phyloP scores from a whole-genome alignment of 2,797 vertebrate species.

The Rhinella marina region DNA sequence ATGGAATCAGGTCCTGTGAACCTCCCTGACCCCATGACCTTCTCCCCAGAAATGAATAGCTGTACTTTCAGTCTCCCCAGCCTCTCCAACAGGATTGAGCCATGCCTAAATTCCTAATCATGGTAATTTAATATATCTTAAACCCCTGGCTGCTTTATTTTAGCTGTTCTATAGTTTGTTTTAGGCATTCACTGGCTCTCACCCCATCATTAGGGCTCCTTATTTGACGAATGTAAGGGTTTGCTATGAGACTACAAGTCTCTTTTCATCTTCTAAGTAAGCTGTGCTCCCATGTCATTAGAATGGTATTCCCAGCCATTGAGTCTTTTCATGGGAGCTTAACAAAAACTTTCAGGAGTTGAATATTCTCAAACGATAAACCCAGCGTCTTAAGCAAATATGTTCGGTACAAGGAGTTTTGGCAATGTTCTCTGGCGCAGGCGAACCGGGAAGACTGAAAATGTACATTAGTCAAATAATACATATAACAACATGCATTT shows the following conservation, averaged over 20 bases:
- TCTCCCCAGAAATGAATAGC: constrained; percentile 89
- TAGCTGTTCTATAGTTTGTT: constrained; percentile 91
- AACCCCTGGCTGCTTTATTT: constrained; percentile 89
- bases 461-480: constrained; percentile 5
- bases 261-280: constrained; percentile 84
- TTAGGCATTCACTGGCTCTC: constrained; percentile 88
- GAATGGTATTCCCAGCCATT: constrained; percentile 81
- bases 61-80: constrained; percentile 82
- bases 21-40: constrained; percentile 93
- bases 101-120: constrained; percentile 96
- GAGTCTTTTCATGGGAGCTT: constrained; percentile 77
- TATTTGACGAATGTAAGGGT: constrained; percentile 83
- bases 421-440: constrained; percentile 15
- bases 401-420: constrained; percentile 67
- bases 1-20: constrained; percentile 92
- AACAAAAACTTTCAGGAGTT: constrained; percentile 75
- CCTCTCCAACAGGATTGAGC: constrained; percentile 90
- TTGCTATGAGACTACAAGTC: constrained; percentile 81
- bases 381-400: constrained; percentile 68
- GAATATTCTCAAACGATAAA: constrained; percentile 74
- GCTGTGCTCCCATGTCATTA: constrained; percentile 82
- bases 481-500: not conserved
- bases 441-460: not conserved
- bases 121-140: constrained; percentile 99
- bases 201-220: constrained; percentile 83